phyloP scores from a whole-genome alignment of 2,888 invertebrate genomes.

The Drosophila eohydei region DNA sequence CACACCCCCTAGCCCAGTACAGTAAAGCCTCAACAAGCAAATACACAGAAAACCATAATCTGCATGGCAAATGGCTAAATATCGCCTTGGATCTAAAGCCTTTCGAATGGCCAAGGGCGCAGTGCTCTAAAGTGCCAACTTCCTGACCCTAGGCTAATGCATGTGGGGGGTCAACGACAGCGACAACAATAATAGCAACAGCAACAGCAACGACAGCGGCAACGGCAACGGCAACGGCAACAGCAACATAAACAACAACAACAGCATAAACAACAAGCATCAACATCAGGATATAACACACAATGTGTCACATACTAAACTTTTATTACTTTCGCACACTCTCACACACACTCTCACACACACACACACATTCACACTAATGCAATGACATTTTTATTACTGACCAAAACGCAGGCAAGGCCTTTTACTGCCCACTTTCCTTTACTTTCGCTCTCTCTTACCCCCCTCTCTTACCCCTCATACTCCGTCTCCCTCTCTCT shows the following conservation, averaged over 20 bases:
- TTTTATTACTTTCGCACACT: constrained; percentile 64
- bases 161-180: constrained; percentile 34
- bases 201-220: constrained; percentile 17
- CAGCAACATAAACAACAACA: constrained; percentile 8
- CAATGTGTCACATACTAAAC: constrained; percentile 78
- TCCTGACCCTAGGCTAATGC: constrained; percentile 68
- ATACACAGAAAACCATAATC: constrained; percentile 44
- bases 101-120: constrained; percentile 35
- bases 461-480: not conserved
- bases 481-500: not conserved
- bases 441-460: not conserved
- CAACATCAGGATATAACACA: constrained; percentile 45
- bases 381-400: constrained; percentile 79
- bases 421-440: constrained; percentile 51
- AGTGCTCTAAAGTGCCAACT: constrained; percentile 70
- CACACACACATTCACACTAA: constrained; percentile 53
- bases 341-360: constrained; percentile 6
- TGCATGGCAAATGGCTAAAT: constrained; percentile 62
- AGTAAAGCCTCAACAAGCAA: constrained; percentile 28
- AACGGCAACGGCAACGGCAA: constrained; percentile 16
- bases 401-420: constrained; percentile 60
- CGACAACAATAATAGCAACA: constrained; percentile 8
- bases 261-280: constrained; percentile 26
- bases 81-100: constrained; percentile 47
- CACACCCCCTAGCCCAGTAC: not conserved